These are phyloP conservation scores for Chaenocephalus aceratus DNA, from an alignment of 2,113 vertebrate species.

Conservation along the genomic window DNA sequence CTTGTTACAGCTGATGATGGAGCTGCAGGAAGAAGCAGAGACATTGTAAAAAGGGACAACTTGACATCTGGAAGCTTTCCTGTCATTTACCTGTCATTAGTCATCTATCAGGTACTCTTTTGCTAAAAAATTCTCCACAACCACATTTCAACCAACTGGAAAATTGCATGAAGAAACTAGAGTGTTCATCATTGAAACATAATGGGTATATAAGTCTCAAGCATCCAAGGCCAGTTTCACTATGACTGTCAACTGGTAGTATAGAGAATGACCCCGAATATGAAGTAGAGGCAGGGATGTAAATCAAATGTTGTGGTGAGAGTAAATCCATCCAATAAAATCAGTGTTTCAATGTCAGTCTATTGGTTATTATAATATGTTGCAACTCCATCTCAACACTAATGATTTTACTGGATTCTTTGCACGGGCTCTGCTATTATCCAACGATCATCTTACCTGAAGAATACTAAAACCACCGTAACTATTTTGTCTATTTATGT, in stretches of 20 bases:
- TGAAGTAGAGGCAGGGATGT: neutral
- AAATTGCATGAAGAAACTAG: slow-evolving; percentile 20
- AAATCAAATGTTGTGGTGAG: neutral
- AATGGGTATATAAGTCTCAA: neutral
- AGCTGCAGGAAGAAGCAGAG: slow-evolving; percentile 49
- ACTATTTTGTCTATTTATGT: neutral
- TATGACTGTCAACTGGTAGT: neutral
- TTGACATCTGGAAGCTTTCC: slow-evolving; percentile 46
- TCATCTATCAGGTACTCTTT: neutral
- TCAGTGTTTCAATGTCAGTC: neutral
- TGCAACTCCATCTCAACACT: neutral
- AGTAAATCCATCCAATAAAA: neutral
- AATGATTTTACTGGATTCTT: neutral
- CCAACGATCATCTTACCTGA: neutral
- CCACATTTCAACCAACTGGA: slow-evolving; percentile 15
- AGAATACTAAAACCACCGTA: neutral
- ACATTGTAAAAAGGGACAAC: slow-evolving; percentile 47
- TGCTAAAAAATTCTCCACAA: slow-evolving; percentile 15
- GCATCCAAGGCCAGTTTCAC: neutral
- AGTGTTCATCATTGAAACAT: neutral
- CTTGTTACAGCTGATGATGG: slow-evolving; percentile 79
- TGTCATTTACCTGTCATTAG: slow-evolving; percentile 35
- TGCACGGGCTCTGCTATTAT: neutral
- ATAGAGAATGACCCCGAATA: no score
- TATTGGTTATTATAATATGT: neutral